phyloP scores from a whole-genome alignment of 2,888 invertebrate genomes.

The Glyphotaelius pellucidus region DNA sequence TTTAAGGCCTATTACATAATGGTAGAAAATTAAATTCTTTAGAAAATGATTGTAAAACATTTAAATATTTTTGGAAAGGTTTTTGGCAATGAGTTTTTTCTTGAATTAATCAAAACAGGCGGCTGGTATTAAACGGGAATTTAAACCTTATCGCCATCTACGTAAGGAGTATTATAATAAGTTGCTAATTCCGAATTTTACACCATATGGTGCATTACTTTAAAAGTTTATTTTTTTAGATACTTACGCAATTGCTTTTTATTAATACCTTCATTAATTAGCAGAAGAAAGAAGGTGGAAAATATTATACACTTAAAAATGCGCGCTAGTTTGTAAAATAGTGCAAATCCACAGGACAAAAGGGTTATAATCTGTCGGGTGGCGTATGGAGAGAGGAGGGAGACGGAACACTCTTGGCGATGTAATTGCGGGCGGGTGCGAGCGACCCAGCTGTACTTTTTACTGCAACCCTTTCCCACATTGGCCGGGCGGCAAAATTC shows the following conservation, averaged over 20 bases:
- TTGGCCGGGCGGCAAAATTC: slow-evolving; percentile 66
- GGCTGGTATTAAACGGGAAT: too few species aligned
- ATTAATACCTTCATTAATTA: not conserved
- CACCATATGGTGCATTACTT: not conserved
- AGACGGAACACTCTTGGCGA: slow-evolving; percentile 20
- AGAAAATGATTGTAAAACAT: too few species aligned
- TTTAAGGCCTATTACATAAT: too few species aligned
- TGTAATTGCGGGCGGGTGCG: slow-evolving; percentile 37
- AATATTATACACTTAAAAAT: slow-evolving; percentile 3
- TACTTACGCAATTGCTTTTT: not conserved
- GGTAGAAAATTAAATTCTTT: too few species aligned
- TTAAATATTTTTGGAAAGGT: too few species aligned
- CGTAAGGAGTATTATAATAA: too few species aligned
- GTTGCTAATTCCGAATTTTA: too few species aligned
- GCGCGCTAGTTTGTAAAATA: slow-evolving; percentile 29
- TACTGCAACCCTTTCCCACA: slow-evolving; percentile 63
- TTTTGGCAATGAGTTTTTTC: too few species aligned
- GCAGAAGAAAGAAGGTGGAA: not conserved
- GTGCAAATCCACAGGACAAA: slow-evolving; percentile 24
- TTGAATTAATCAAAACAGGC: too few species aligned
- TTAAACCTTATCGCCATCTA: too few species aligned
- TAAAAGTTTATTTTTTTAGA: not conserved
- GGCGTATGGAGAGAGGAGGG: slow-evolving; percentile 36
- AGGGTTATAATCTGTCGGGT: slow-evolving; percentile 38
- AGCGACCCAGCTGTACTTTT: slow-evolving; percentile 53